Conservation (phyloP, 2,113 vertebrate genomes). For the Canis aureus region DNA sequence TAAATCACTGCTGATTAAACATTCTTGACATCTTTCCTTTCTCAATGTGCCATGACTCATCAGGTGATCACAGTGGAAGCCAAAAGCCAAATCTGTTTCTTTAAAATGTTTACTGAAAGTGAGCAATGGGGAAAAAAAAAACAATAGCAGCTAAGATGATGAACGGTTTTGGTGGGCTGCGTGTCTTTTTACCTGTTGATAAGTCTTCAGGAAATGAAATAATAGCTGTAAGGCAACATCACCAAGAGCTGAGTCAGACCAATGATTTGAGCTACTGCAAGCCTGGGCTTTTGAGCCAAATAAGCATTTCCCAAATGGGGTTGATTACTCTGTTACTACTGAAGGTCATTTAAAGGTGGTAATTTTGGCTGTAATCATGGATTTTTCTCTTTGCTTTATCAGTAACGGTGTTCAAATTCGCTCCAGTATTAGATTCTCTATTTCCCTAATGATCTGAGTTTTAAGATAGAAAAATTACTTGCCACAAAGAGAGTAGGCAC, state of each 20-base stretch:
- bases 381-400: slow-evolving; percentile 74
- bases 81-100: slow-evolving; percentile 70
- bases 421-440: background rate
- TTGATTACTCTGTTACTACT: slow-evolving; percentile 57
- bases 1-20: slow-evolving; percentile 83
- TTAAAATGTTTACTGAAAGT: slow-evolving; percentile 79
- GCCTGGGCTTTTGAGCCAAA: slow-evolving; percentile 68
- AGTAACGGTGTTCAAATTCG: slow-evolving; percentile 60
- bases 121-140: slow-evolving; percentile 75
- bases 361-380: background rate
- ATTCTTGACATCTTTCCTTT: slow-evolving; percentile 79
- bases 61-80: slow-evolving; percentile 72
- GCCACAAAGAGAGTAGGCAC: background rate
- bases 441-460: slow-evolving; percentile 22
- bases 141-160: slow-evolving; percentile 72
- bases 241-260: slow-evolving; percentile 23
- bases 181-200: slow-evolving; percentile 68
- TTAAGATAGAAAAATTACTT: slow-evolving; percentile 44
- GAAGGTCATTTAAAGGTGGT: slow-evolving; percentile 56
- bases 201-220: slow-evolving; percentile 72
- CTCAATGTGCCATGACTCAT: slow-evolving; percentile 67
- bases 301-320: slow-evolving; percentile 52
- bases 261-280: slow-evolving; percentile 53
- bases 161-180: slow-evolving; percentile 58
- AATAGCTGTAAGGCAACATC: slow-evolving; percentile 61